Evolutionary conservation across 2,888 invertebrate species (phyloP).

Genomic region (Matsumyia berberina): DNA sequence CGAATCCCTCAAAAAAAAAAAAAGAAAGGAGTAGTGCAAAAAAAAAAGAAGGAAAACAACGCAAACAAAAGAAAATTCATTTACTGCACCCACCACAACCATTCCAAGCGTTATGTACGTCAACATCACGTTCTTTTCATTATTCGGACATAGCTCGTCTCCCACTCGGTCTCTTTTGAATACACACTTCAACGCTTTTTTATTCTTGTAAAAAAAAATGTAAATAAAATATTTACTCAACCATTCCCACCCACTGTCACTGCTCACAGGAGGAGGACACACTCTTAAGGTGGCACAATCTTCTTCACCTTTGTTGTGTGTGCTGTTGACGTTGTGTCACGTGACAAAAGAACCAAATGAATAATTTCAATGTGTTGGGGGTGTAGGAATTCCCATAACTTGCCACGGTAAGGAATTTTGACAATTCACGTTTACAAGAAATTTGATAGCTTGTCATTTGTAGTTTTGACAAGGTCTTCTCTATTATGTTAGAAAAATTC

Average conservation of each 20-base stretch:
- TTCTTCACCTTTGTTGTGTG: constrained; percentile 39
- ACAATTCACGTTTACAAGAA: constrained; percentile 1
- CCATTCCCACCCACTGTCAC: constrained; percentile 19
- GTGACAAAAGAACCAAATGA: constrained; percentile 39
- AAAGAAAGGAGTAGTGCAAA: not conserved
- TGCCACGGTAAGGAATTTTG: not conserved
- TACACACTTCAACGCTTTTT: constrained; percentile 12
- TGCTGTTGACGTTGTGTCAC: constrained; percentile 51
- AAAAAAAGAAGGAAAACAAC: not conserved
- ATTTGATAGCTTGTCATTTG: constrained; percentile 20
- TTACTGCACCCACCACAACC: constrained; percentile 12
- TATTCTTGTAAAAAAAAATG: constrained; percentile 21
- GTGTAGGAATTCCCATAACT: constrained; percentile 6
- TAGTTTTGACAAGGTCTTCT: constrained; percentile 4
- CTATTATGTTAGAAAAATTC: not conserved
- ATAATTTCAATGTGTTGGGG: constrained; percentile 29
- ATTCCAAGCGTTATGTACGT: constrained; percentile 3
- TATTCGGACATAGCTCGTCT: constrained; percentile 19
- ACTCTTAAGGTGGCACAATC: constrained; percentile 57
- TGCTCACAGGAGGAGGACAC: constrained; percentile 1
- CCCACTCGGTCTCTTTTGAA: not conserved
- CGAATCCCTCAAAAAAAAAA: not conserved
- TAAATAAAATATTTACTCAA: constrained; percentile 65
- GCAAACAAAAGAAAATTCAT: constrained; percentile 32
- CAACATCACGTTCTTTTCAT: constrained; percentile 18